Conservation (phyloP, 23 tunicate species). For the Trididemnum nubilum region DNA sequence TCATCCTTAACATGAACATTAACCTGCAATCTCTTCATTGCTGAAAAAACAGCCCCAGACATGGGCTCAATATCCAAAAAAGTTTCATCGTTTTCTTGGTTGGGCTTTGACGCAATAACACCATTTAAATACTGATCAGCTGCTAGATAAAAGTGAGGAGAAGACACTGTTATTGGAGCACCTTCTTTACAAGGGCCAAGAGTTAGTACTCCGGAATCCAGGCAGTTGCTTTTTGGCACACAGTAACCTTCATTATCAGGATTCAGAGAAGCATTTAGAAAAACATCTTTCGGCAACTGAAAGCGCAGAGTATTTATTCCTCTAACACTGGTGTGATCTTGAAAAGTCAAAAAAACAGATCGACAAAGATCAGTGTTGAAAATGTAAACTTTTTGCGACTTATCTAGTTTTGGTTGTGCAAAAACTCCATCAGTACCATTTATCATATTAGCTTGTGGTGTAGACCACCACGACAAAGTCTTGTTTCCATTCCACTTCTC, state of each 20-base stretch:
- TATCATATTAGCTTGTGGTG: constrained; percentile 68
- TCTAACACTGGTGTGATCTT: constrained; percentile 44
- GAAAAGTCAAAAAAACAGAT: constrained; percentile 58
- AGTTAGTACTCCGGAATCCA: constrained; percentile 74
- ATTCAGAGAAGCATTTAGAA: constrained; percentile 61
- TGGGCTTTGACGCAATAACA: constrained; percentile 63
- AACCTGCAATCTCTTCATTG: constrained; percentile 58
- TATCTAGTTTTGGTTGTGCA: constrained; percentile 56
- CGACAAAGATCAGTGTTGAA: constrained; percentile 84
- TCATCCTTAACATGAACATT: constrained; percentile 36
- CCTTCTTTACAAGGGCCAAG: constrained; percentile 85
- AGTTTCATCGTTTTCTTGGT: constrained; percentile 63
- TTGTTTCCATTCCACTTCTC: constrained; percentile 65
- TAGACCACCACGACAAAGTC: constrained; percentile 58
- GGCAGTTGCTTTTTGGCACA: constrained; percentile 68
- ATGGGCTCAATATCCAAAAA: constrained; percentile 83
- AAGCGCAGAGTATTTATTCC: constrained; percentile 67
- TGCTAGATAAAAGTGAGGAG: constrained; percentile 86
- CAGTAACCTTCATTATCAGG: constrained; percentile 85
- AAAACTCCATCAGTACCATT: constrained; percentile 95
- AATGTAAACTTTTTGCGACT: constrained; percentile 45
- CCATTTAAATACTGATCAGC: constrained; percentile 62
- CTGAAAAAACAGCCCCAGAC: constrained; percentile 63
- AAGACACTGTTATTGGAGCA: constrained; percentile 76
- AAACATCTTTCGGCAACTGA: constrained; percentile 55